phyloP scores from a whole-genome alignment of 2,888 invertebrate genomes.

The Chironomus riparius region DNA sequence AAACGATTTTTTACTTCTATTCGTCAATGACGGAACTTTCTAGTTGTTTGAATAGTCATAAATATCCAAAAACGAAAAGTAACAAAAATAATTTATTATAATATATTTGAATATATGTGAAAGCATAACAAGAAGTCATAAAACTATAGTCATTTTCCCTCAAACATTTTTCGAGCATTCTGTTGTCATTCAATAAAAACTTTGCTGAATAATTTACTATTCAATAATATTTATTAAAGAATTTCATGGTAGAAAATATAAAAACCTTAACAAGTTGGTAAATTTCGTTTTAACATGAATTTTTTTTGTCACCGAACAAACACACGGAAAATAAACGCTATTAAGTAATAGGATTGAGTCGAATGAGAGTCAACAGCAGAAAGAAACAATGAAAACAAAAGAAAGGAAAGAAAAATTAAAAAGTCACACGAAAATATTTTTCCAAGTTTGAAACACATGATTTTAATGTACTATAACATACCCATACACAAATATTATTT shows the following conservation, averaged over 20 bases:
- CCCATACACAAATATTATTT: neutral
- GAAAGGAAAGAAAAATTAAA: neutral
- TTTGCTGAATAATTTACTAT: neutral
- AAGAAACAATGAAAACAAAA: neutral
- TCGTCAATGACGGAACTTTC: neutral
- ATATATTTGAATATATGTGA: too few species aligned
- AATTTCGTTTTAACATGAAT: too few species aligned
- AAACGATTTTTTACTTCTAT: neutral
- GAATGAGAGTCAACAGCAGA: neutral
- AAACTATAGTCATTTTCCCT: neutral
- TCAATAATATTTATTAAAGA: neutral
- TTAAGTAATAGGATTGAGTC: neutral
- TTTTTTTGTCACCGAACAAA: too few species aligned
- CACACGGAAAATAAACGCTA: too few species aligned
- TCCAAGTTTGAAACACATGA: slow-evolving; percentile 9
- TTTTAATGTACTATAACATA: slow-evolving; percentile 8
- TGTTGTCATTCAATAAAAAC: neutral
- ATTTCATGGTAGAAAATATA: neutral
- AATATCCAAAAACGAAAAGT: neutral
- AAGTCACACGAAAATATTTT: slow-evolving; percentile 12
- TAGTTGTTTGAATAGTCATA: neutral
- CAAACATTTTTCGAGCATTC: neutral
- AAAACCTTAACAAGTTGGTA: too few species aligned
- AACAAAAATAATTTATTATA: neutral
- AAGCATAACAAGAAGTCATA: neutral